Conservation (phyloP, 2,113 vertebrate genomes). For the Lampris megalopsis region DNA sequence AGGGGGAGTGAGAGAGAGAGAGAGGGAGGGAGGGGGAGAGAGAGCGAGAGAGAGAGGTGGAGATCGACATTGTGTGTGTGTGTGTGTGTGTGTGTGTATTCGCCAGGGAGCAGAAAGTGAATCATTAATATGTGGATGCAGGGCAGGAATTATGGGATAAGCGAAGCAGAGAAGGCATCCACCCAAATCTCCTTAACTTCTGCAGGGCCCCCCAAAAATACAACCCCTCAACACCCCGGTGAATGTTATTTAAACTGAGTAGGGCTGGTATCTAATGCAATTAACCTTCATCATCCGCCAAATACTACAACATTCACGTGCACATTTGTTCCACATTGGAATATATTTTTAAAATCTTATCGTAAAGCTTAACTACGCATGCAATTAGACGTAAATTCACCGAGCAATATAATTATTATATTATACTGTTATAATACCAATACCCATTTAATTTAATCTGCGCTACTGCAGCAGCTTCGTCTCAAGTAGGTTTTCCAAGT, state of each 20-base stretch:
- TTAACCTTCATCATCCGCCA: not conserved
- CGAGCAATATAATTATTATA: too few species aligned
- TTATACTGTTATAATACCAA: too few species aligned
- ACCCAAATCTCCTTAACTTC: constrained; percentile 40
- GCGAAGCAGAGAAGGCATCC: constrained; percentile 9
- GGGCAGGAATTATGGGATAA: constrained; percentile 46
- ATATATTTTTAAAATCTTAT: not conserved
- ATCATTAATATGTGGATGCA: constrained; percentile 43
- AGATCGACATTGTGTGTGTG: not conserved
- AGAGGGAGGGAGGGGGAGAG: not conserved
- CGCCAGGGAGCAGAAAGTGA: constrained; percentile 10
- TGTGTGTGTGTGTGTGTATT: not conserved
- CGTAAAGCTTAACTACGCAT: too few species aligned
- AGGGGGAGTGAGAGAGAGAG: too few species aligned
- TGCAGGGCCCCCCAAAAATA: not conserved
- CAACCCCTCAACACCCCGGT: not conserved
- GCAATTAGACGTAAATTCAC: too few species aligned
- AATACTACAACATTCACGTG: constrained; percentile 26
- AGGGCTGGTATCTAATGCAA: not conserved
- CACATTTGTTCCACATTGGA: constrained; percentile 6
- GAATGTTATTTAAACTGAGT: constrained; percentile 16
- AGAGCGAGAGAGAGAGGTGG: not conserved
- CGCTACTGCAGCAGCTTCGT: too few species aligned
- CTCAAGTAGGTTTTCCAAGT: too few species aligned
- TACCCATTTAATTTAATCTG: too few species aligned